Evolutionary conservation across 2,797 vertebrate genomes (phyloP).

Genomic region (Esox lucius): DNA sequence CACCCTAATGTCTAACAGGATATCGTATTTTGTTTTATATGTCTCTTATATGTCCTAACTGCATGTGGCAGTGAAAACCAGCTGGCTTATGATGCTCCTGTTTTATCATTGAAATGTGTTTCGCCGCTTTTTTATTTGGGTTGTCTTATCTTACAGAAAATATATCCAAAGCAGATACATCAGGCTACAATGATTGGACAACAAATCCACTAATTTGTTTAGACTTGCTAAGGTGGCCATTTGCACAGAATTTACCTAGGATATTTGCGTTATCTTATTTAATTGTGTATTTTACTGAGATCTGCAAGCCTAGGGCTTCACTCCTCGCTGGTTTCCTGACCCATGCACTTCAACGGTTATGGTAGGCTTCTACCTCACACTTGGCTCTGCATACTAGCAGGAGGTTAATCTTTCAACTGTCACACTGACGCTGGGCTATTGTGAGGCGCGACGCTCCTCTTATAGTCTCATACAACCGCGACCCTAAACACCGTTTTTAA

Average conservation of each 20-base stretch:
- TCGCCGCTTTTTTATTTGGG: not conserved
- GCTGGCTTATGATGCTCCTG: not conserved
- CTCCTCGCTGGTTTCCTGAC: not conserved
- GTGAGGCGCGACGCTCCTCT: not conserved
- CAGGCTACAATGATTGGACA: not conserved
- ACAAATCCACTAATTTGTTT: not conserved
- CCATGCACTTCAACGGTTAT: not conserved
- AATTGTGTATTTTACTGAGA: not conserved
- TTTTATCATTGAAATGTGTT: not conserved
- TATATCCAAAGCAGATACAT: not conserved
- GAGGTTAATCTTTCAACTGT: conserved; percentile 1
- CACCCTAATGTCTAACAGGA: not conserved
- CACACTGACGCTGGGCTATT: not conserved
- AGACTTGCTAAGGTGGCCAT: not conserved
- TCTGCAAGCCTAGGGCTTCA: not conserved
- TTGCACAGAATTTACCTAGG: not conserved
- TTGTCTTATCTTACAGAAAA: not conserved
- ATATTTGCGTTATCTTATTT: not conserved
- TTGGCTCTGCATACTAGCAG: not conserved
- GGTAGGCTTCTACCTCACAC: not conserved
- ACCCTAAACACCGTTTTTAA: not conserved
- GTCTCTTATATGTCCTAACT: not conserved
- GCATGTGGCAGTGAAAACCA: not conserved
- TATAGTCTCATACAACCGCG: not conserved
- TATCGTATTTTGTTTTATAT: not conserved